phyloP scores from a whole-genome alignment of 2,797 vertebrate species.

The Echiichthys vipera region DNA sequence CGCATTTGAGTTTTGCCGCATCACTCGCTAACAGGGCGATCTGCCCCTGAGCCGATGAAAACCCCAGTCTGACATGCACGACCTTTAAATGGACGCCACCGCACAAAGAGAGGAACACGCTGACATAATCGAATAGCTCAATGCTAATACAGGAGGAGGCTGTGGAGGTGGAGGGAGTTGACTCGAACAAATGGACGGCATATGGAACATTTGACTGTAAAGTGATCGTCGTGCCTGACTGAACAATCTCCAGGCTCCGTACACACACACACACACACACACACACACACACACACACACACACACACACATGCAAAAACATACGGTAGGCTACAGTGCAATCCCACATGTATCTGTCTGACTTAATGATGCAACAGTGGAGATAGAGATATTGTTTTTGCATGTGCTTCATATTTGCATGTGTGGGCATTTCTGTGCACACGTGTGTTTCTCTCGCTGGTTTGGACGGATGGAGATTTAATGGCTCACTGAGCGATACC shows the following conservation, averaged over 20 bases:
- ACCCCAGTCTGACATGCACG: background rate
- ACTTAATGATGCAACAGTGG: constrained; percentile 3
- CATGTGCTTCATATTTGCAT: constrained; percentile 17
- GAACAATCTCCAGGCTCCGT: background rate
- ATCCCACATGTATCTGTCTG: background rate
- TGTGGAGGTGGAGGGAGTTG: background rate
- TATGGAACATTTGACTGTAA: constrained; percentile 15
- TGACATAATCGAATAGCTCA: constrained; percentile 39
- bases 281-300: background rate
- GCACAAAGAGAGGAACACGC: background rate
- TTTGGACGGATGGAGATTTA: constrained; percentile 37
- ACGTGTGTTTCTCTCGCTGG: background rate
- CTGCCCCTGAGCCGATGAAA: background rate
- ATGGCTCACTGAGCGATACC: constrained; percentile 37
- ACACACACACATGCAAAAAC: background rate
- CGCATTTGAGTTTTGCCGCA: background rate
- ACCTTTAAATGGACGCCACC: constrained; percentile 7
- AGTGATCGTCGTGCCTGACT: background rate
- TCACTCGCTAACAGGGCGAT: background rate
- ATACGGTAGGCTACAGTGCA: constrained; percentile 9
- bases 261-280: background rate
- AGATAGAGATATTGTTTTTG: constrained; percentile 16
- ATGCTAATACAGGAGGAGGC: constrained; percentile 45
- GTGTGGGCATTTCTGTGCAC: constrained; percentile 34
- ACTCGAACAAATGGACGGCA: constrained; percentile 6